Evolutionary conservation across 2,888 invertebrate species (phyloP).

Genomic region (Acronicta psi): DNA sequence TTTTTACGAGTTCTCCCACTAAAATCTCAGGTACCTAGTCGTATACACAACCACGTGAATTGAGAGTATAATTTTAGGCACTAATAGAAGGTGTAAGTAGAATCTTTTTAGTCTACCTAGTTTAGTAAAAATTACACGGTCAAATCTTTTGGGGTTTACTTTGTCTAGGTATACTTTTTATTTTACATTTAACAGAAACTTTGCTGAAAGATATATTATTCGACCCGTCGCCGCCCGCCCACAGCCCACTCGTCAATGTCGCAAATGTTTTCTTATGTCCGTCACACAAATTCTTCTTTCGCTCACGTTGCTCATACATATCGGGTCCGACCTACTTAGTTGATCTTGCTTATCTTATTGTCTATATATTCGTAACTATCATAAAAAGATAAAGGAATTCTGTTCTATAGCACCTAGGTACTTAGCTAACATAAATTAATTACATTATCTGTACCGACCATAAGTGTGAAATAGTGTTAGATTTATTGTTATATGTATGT

Average conservation of each 20-base stretch:
- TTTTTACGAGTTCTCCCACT: slow-evolving; percentile 22
- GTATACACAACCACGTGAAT: slow-evolving; percentile 22
- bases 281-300: slow-evolving; percentile 68
- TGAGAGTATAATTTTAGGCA: slow-evolving; percentile 21
- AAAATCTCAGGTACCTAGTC: slow-evolving; percentile 3
- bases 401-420: background rate
- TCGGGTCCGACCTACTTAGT: slow-evolving; percentile 69
- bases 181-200: slow-evolving; percentile 30
- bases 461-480: too few relatives aligned
- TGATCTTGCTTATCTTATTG: slow-evolving; percentile 48
- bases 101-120: too few relatives aligned
- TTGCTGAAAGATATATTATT: slow-evolving; percentile 55
- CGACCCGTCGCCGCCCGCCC: slow-evolving; percentile 69
- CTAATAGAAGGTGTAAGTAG: slow-evolving; percentile 15
- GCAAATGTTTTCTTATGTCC: slow-evolving; percentile 68
- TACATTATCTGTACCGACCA: too few relatives aligned
- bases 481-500: too few relatives aligned
- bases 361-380: slow-evolving; percentile 16
- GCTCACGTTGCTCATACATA: slow-evolving; percentile 65
- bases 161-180: slow-evolving; percentile 20
- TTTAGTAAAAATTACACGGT: background rate
- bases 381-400: slow-evolving; percentile 6
- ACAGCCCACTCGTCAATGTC: slow-evolving; percentile 76
- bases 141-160: slow-evolving; percentile 19
- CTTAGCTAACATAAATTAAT: slow-evolving; percentile 16